These are phyloP conservation scores for Caenorhabditis auriculariae DNA, from an alignment of 2,888 invertebrate species.

Conservation along the genomic window DNA sequence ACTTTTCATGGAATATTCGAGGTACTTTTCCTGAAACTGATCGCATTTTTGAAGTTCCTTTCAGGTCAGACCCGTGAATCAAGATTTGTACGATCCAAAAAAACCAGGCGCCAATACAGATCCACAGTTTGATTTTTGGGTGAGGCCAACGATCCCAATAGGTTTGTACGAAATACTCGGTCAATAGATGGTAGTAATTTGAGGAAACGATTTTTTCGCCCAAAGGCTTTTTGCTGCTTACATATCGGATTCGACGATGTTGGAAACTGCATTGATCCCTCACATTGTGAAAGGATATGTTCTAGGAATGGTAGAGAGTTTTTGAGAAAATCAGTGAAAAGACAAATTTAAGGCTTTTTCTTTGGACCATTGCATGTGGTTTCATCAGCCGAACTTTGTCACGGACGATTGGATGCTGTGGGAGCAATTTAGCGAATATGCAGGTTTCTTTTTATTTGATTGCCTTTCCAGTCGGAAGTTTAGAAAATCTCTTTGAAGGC, in stretches of 20 bases:
- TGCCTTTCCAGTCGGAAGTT: too few relatives aligned
- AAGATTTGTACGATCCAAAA: slow-evolving; percentile 2
- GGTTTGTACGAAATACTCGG: neutral
- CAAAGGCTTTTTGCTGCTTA: slow-evolving; percentile 64
- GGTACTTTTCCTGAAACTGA: too few relatives aligned
- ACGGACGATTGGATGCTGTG: slow-evolving; percentile 66
- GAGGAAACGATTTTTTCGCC: slow-evolving; percentile 27
- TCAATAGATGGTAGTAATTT: neutral
- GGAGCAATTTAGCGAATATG: slow-evolving; percentile 63
- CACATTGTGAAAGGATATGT: slow-evolving; percentile 33
- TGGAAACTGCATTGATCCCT: slow-evolving; percentile 61
- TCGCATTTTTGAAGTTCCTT: too few relatives aligned
- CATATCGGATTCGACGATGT: slow-evolving; percentile 63
- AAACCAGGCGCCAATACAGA: neutral
- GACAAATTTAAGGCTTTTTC: slow-evolving; percentile 54
- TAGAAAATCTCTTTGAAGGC: too few relatives aligned
- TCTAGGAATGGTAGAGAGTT: slow-evolving; percentile 16
- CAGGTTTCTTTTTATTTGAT: slow-evolving; percentile 45
- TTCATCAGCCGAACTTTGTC: slow-evolving; percentile 62
- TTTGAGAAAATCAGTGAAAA: too few relatives aligned
- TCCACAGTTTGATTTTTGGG: slow-evolving; percentile 21
- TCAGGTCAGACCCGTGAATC: slow-evolving; percentile 10
- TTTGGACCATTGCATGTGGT: slow-evolving; percentile 65
- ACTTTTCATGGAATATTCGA: slow-evolving; percentile 16
- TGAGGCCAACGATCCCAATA: slow-evolving; percentile 8